These are phyloP conservation scores for Chondrilla cf. caribensis DNA, from an alignment of 37 sponge, comb jelly and placozoan species.

Conservation along the genomic window DNA sequence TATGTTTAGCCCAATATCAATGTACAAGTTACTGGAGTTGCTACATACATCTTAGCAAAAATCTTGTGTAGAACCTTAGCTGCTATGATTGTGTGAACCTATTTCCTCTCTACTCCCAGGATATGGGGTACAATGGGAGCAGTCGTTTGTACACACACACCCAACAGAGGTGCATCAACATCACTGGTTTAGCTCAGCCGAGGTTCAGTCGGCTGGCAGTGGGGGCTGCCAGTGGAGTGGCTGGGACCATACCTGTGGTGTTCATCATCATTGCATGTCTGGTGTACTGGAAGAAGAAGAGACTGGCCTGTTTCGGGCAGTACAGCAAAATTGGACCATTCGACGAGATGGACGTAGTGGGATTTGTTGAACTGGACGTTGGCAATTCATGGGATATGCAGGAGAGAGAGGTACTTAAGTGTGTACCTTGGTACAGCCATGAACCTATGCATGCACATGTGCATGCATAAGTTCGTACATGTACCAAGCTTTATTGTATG, in stretches of 20 bases:
- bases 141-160: too few species aligned
- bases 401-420: conserved; percentile 21
- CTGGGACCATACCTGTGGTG: background rate
- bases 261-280: background rate
- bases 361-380: background rate
- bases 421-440: background rate
- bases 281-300: background rate
- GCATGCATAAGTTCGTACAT: background rate
- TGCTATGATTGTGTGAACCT: too few species aligned
- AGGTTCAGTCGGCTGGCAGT: conserved; percentile 7
- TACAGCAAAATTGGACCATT: background rate
- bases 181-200: background rate
- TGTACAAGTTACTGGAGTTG: too few species aligned
- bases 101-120: too few species aligned
- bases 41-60: too few species aligned
- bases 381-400: background rate
- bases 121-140: too few species aligned
- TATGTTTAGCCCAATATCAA: too few species aligned
- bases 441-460: background rate
- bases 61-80: too few species aligned
- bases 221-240: background rate
- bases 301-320: background rate
- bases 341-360: background rate
- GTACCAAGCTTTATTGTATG: too few species aligned
- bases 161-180: background rate